These are phyloP conservation scores for Martes flavigula DNA, from an alignment of 2,797 vertebrate species.

Conservation along the genomic window DNA sequence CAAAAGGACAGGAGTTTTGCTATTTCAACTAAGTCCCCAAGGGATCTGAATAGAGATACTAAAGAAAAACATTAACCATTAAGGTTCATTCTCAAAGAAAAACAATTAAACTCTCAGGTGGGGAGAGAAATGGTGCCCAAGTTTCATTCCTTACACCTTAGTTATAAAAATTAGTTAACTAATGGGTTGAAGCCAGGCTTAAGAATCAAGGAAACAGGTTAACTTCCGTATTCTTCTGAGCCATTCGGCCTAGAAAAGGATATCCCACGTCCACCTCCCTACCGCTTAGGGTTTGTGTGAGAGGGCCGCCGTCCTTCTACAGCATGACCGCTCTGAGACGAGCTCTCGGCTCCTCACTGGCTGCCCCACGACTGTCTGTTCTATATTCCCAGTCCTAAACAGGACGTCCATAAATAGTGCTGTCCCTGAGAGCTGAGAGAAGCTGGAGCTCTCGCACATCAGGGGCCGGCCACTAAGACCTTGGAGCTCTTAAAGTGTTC, in stretches of 20 bases:
- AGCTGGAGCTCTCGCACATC: background rate
- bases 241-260: background rate
- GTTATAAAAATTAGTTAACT: slow-evolving; percentile 20
- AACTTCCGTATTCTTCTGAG: slow-evolving; percentile 24
- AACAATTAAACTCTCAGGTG: background rate
- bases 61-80: slow-evolving; percentile 23
- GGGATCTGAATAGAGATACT: background rate
- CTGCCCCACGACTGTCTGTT: background rate
- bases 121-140: background rate
- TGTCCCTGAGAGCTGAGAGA: background rate
- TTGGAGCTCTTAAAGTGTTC: background rate
- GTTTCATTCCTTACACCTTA: background rate
- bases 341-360: background rate
- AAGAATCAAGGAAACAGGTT: background rate
- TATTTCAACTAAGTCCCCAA: slow-evolving; percentile 17
- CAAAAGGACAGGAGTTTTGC: background rate
- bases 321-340: background rate
- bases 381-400: slow-evolving; percentile 33
- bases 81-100: background rate
- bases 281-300: background rate
- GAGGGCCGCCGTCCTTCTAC: background rate
- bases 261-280: background rate
- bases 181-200: background rate
- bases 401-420: slow-evolving; percentile 58
- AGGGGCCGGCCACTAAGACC: background rate